Percentiles rank a stretch among this genome's conserved stretches.
These are phyloP conservation scores for Margarornis squamiger DNA, from an alignment of 2,797 vertebrate genomes.

Conservation along the genomic window DNA sequence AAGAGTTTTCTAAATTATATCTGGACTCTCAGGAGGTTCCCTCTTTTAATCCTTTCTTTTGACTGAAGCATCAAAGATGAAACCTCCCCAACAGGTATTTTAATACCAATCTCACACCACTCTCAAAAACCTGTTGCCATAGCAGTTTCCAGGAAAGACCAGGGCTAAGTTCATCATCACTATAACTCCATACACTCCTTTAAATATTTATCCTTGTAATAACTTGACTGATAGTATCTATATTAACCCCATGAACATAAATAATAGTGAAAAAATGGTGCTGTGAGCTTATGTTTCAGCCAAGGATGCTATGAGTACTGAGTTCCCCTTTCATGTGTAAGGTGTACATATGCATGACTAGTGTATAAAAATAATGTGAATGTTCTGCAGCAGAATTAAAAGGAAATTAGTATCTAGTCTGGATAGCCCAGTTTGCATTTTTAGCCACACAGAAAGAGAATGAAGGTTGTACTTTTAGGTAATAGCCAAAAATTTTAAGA, in stretches of 20 bases:
- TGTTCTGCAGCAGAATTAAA: background rate
- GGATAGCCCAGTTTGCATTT: background rate
- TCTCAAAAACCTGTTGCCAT: background rate
- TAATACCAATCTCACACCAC: background rate
- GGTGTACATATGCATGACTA: background rate
- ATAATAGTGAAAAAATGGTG: background rate
- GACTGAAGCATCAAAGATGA: background rate
- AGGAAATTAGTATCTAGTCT: background rate
- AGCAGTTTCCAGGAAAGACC: background rate
- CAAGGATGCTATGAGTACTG: background rate
- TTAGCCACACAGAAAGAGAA: accelerated
- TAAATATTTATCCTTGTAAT: background rate
- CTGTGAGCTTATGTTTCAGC: background rate
- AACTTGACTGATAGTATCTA: background rate
- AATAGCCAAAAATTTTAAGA: background rate
- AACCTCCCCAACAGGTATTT: background rate
- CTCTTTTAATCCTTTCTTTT: background rate
- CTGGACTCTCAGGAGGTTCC: background rate
- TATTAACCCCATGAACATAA: background rate
- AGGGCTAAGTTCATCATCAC: background rate
- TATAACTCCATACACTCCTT: background rate
- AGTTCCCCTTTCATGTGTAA: background rate
- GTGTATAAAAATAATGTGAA: background rate
- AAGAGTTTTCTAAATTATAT: background rate
- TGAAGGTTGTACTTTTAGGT: background rate